A percentile compares a stretch with the other conserved stretches of the same genome.
Evolutionary conservation across 2,888 invertebrate species (phyloP).

Genomic region (Ashinkailepas kermadecensis): DNA sequence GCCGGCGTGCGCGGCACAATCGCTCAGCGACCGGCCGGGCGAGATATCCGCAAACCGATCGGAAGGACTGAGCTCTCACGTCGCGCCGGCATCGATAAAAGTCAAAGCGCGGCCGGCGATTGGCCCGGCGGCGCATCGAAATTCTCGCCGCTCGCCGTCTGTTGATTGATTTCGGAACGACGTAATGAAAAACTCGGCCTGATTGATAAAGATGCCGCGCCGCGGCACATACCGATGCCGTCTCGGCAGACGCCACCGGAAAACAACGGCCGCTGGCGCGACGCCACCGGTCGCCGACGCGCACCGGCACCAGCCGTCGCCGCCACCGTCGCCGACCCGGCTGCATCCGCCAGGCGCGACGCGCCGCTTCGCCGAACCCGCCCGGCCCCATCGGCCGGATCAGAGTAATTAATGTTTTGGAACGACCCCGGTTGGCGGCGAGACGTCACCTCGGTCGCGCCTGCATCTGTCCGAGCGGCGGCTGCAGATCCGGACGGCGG

Average conservation of each 20-base stretch:
- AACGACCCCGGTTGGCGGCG: background rate
- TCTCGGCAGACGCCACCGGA: background rate
- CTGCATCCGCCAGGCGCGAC: too few species aligned
- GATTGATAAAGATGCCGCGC: slow-evolving; percentile 8
- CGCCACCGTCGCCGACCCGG: too few species aligned
- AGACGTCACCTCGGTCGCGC: background rate
- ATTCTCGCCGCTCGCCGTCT: background rate
- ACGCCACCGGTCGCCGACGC: background rate
- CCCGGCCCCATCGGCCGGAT: background rate
- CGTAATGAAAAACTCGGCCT: slow-evolving; percentile 15
- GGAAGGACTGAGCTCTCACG: background rate
- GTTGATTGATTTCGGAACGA: slow-evolving; percentile 9
- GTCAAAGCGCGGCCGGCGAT: background rate
- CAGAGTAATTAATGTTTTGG: background rate
- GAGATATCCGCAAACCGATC: too few species aligned
- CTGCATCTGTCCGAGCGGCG: too few species aligned
- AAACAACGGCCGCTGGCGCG: background rate
- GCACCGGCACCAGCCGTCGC: background rate
- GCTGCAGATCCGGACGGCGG: too few species aligned
- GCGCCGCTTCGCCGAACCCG: background rate
- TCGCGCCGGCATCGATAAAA: slow-evolving; percentile 3
- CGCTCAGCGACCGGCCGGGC: too few species aligned
- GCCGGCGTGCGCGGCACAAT: too few species aligned
- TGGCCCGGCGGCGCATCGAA: background rate
- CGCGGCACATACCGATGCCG: background rate